Percentiles rank a stretch among this genome's conserved stretches.
These are phyloP conservation scores for Sebastiscus tertius DNA, from an alignment of 2,797 vertebrate genomes.

Conservation along the genomic window DNA sequence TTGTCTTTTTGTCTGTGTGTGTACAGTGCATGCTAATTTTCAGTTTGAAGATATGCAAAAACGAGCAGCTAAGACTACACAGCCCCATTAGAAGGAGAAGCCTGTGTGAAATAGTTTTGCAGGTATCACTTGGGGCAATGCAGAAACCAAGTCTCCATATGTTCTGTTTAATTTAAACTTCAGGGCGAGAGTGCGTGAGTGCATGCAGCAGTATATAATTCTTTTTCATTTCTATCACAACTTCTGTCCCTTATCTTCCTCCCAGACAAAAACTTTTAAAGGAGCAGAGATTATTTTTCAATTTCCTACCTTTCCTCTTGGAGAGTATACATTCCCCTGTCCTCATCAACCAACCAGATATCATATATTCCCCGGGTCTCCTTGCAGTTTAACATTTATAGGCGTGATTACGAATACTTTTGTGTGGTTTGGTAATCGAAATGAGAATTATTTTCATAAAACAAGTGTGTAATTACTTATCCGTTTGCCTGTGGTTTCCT, in stretches of 20 bases:
- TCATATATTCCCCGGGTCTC: conserved; percentile 60
- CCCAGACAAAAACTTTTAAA: conserved; percentile 64
- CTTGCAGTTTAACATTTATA: conserved; percentile 52
- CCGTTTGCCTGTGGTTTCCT: conserved; percentile 71
- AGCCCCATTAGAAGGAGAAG: conserved; percentile 20
- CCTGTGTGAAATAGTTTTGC: conserved; percentile 39
- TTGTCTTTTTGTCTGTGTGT: conserved; percentile 16
- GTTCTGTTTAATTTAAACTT: conserved; percentile 45
- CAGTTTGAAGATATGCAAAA: conserved; percentile 34
- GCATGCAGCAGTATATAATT: conserved; percentile 26
- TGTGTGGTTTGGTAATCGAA: conserved; percentile 47
- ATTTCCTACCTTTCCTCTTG: conserved; percentile 67
- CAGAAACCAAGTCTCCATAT: conserved; percentile 43
- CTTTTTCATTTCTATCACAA: conserved; percentile 47
- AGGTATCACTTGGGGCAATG: conserved; percentile 42
- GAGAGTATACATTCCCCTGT: conserved; percentile 48
- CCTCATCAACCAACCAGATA: conserved; percentile 65
- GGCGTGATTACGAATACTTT: conserved; percentile 62
- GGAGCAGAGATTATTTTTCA: conserved; percentile 76
- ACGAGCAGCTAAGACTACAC: not conserved
- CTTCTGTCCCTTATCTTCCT: conserved; percentile 63
- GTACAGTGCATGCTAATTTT: conserved; percentile 7
- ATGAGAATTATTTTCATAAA: conserved; percentile 61
- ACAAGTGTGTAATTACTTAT: conserved; percentile 74
- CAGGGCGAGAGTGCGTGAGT: conserved; percentile 3